Base-by-base conservation (phyloP, 2,113 vertebrate species). In the Cavia aperea region DNA sequence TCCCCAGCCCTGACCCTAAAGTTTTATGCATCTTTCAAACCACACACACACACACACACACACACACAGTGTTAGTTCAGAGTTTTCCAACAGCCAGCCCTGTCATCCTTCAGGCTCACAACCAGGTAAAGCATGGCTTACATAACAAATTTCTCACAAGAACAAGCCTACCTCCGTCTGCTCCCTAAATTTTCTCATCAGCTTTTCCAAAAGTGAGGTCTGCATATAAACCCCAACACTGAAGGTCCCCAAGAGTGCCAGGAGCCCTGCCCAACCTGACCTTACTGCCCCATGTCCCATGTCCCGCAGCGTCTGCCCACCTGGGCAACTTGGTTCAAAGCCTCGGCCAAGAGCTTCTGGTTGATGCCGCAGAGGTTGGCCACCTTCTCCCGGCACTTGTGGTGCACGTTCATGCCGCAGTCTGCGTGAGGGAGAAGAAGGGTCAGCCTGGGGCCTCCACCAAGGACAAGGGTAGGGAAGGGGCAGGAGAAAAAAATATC, bases 321-420 rank as follows among this genome's bases (percentile, higher is more conserved):
- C 98, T 98, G 98, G 97, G 97, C 98, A 95, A 99, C 99, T 99
- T 99, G 99, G 96, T 96, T 99, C 79, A 99, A 97, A 31, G 99
- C 99, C 97, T 99, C 99, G 8, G 99, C 98, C 95, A 99, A 97
- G 66, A 99, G 97, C 97, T 99, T 99, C 98, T 99, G 99, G 97
- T 99, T 99, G 97, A 99, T 99, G 85, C 99, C 99, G 86, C 99
- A 99, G 46, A 99, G 98, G 97, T 99, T 99, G 95, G 99, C 99
- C 84, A 99, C 99, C 97, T 99, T 99, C 85, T 96, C 98, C 98
- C 99, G 98, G 97, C 99, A 99, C 97, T 99, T 99, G 92, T 99
- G 99, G 94, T 99, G 99, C 33, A 99, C 98, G 0, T 99, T 99
- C 99, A 99, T 99, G 93, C 96, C 97, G 92, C 99, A 99, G 78